Base-by-base conservation (phyloP, 2,888 invertebrate species). In the Oscheius sp. region DNA sequence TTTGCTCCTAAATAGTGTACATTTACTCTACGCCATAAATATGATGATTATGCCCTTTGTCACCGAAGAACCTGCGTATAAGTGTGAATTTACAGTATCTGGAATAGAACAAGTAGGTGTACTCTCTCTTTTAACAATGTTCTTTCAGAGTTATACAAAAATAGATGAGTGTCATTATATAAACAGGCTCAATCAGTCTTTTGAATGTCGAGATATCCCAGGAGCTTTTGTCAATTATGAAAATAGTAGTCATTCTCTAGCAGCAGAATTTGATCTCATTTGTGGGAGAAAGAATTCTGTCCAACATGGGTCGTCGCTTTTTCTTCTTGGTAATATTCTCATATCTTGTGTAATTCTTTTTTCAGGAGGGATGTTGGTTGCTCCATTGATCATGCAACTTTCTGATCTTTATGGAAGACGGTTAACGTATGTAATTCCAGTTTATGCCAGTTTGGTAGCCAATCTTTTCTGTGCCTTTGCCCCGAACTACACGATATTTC, bases 21-120 rank as follows among this genome's bases (percentile, higher is more conserved):
- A 71, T 76, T 55, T 58, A 75, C 27, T 83, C 0, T 81, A 77
- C 53, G 78, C 82, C 0, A 49, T 80, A n/a, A 78, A 76, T 29
- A 80, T 84, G 78, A 80, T 84, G 81, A 77, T 84, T 6, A 87
- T 87, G 84, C 84, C 86, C 2, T 82, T 87, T 69, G 84, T 87
- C n/a, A 81, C 83, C 3, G 82, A 78, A 61, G 52, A 78, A 21
- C 77, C 80, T 6, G 41, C 61, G 12, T 82, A 81, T 64, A 35
- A 56, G 2, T 87, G 86, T 66, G n/a, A 61, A 43, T 23, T 43
- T 61, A 21, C 55, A 6, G 21, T 23, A 18, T 3, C 5, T 2
- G 23, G 21, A 2, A n/a, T 49, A 7, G 16, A 49, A 49, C 3
- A 49, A 18, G 21, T 49, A 13, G 13, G 49, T 13, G 3, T 16